Conservation (phyloP, 2,113 vertebrate genomes). For the Lampris megalopsis region DNA sequence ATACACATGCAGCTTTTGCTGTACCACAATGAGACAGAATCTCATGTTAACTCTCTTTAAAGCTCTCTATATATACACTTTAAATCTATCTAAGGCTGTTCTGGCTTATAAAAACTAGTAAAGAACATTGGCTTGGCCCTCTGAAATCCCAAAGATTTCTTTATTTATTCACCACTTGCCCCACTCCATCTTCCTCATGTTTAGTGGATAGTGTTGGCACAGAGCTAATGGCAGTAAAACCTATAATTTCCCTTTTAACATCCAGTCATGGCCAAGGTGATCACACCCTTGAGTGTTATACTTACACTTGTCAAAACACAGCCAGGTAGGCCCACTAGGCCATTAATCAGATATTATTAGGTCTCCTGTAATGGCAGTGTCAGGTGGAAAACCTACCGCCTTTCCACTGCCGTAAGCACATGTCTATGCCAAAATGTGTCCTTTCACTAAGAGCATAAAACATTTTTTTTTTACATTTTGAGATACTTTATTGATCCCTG, state of each 20-base stretch:
- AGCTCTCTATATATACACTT: slow-evolving; percentile 24
- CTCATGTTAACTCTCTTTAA: slow-evolving; percentile 56
- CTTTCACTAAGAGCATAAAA: background rate
- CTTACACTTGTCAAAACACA: slow-evolving; percentile 65
- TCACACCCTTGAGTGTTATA: slow-evolving; percentile 63
- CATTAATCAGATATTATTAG: slow-evolving; percentile 74
- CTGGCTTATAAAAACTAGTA: slow-evolving; percentile 53
- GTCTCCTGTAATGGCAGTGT: slow-evolving; percentile 52
- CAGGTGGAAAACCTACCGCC: slow-evolving; percentile 32
- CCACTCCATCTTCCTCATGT: slow-evolving; percentile 24
- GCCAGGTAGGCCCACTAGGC: slow-evolving; percentile 43
- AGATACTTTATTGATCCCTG: no score
- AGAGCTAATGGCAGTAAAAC: slow-evolving; percentile 54
- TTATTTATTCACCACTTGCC: background rate
- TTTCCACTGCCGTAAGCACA: slow-evolving; percentile 21
- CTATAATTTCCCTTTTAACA: slow-evolving; percentile 44
- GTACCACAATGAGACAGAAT: slow-evolving; percentile 57
- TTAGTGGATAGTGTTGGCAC: slow-evolving; percentile 44
- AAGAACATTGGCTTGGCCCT: slow-evolving; percentile 56
- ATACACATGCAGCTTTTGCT: slow-evolving; percentile 61
- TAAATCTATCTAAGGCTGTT: slow-evolving; percentile 47
- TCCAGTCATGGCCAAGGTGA: slow-evolving; percentile 68
- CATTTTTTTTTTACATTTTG: no score
- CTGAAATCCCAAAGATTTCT: slow-evolving; percentile 47
- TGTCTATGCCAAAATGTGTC: slow-evolving; percentile 14